Percentiles rank a stretch among this genome's conserved stretches.
These are phyloP conservation scores for Acanthiza pusilla DNA, from an alignment of 2,797 vertebrate genomes.

Conservation along the genomic window DNA sequence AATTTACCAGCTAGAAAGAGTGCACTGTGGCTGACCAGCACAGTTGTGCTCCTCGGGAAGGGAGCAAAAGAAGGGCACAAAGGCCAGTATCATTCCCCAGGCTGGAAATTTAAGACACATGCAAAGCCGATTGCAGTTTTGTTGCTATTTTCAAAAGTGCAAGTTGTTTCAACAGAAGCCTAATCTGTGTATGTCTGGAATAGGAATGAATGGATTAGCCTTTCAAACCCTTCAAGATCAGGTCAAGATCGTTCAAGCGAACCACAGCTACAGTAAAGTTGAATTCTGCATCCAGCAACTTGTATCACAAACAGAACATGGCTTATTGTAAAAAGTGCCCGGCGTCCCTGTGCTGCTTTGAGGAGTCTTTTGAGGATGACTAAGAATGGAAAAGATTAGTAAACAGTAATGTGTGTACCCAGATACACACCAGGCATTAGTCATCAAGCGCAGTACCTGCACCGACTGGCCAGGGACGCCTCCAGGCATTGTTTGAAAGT, in stretches of 20 bases:
- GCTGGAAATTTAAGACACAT: not conserved
- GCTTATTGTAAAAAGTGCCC: not conserved
- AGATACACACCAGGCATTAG: not conserved
- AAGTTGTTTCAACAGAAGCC: constrained; percentile 46
- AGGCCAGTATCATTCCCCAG: not conserved
- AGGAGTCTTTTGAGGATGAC: not conserved
- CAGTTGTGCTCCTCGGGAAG: not conserved
- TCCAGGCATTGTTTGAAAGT: not conserved
- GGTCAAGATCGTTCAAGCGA: constrained; percentile 13
- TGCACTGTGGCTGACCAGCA: not conserved
- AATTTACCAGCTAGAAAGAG: not conserved
- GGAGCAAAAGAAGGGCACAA: not conserved
- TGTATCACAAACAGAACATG: not conserved
- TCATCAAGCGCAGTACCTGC: not conserved
- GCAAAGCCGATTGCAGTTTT: constrained; percentile 30
- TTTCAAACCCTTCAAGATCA: constrained; percentile 46
- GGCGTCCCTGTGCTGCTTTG: not conserved
- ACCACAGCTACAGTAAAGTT: not conserved
- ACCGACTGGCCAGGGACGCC: not conserved
- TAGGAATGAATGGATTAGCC: constrained; percentile 63
- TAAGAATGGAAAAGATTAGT: not conserved
- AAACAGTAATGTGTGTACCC: not conserved
- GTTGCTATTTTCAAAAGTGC: constrained; percentile 35
- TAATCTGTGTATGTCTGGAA: constrained; percentile 58
- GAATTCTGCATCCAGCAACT: not conserved